These are phyloP conservation scores for Syngnathus scovelli DNA, from an alignment of 2,113 vertebrate species.

Conservation along the genomic window DNA sequence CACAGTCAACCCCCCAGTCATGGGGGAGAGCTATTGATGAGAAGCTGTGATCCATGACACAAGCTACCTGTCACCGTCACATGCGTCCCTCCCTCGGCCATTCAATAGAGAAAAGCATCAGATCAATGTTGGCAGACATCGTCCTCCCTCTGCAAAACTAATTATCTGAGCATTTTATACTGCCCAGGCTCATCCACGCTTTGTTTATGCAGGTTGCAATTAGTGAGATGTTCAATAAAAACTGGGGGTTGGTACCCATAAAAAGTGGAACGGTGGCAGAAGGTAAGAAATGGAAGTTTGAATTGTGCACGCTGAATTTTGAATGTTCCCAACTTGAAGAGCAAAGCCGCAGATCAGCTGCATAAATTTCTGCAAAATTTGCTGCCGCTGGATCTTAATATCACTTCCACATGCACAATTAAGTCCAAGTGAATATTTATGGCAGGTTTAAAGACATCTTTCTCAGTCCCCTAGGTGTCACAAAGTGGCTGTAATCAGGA, in stretches of 20 bases:
- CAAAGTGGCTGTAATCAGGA: constrained; percentile 74
- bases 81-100: constrained; percentile 39
- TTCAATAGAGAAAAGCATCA: constrained; percentile 60
- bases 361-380: constrained; percentile 57
- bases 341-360: constrained; percentile 20
- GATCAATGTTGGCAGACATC: constrained; percentile 64
- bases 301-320: constrained; percentile 17
- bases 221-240: constrained; percentile 80
- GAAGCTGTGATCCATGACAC: constrained; percentile 63
- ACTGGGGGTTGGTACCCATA: constrained; percentile 66
- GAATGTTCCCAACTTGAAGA: constrained; percentile 7
- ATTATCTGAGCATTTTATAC: constrained; percentile 70
- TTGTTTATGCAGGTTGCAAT: constrained; percentile 77
- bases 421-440: constrained; percentile 76
- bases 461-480: constrained; percentile 68
- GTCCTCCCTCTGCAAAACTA: constrained; percentile 64
- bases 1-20: constrained; percentile 24
- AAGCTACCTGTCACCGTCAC: constrained; percentile 63
- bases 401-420: constrained; percentile 67
- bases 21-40: constrained; percentile 56
- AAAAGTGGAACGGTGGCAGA: constrained; percentile 49
- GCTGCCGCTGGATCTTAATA: constrained; percentile 60
- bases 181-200: constrained; percentile 53
- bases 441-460: constrained; percentile 61
- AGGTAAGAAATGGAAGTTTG: constrained; percentile 30